Percentiles rank a stretch among this genome's conserved stretches.
Conservation (phyloP, 2,113 vertebrate species). For the Tragulus kanchil region DNA sequence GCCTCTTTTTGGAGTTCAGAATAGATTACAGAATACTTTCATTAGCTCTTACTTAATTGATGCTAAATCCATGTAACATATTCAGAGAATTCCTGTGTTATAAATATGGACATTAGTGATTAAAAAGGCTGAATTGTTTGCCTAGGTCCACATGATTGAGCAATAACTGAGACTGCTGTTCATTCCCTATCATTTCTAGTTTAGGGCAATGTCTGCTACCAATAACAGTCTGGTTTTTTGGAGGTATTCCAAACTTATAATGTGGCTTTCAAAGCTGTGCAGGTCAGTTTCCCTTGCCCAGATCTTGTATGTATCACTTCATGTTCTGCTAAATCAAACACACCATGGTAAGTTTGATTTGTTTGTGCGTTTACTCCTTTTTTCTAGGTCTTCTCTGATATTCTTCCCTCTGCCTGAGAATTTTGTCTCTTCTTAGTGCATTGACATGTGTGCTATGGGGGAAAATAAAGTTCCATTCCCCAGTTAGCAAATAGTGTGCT, state of each 20-base stretch:
- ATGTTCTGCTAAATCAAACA: neutral
- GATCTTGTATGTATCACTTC: neutral
- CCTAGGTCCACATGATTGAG: neutral
- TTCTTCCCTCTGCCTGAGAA: neutral
- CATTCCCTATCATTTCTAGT: no score
- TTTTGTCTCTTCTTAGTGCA: neutral
- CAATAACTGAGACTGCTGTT: neutral
- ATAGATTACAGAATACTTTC: neutral
- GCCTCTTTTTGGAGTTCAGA: neutral
- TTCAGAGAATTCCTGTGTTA: neutral
- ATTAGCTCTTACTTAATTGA: neutral
- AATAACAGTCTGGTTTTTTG: neutral
- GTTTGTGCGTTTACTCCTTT: neutral
- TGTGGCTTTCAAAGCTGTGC: neutral
- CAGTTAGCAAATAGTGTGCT: neutral
- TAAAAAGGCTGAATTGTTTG: neutral
- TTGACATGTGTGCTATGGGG: neutral
- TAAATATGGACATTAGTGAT: neutral
- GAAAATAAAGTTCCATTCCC: neutral
- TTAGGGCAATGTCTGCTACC: fast-evolving
- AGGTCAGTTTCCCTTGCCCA: neutral
- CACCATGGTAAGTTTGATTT: neutral
- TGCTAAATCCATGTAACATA: neutral
- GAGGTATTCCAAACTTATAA: fast-evolving
- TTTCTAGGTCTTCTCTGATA: neutral